Conservation (phyloP, 2,113 vertebrate species). For the Falco punctatus region DNA sequence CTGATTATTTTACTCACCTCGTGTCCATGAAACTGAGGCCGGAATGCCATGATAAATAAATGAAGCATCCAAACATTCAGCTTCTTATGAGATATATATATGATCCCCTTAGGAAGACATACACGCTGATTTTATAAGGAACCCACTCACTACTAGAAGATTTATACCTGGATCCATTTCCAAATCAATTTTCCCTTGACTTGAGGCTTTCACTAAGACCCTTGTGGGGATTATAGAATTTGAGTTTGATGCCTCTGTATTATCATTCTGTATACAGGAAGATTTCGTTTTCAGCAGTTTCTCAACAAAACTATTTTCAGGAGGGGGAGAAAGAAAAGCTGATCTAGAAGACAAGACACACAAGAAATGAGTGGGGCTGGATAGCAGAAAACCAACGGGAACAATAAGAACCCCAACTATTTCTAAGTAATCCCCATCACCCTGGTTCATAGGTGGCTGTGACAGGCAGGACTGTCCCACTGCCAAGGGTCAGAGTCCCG, state of each 20-base stretch:
- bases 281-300: neutral
- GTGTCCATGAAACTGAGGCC: neutral
- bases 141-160: neutral
- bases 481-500: neutral
- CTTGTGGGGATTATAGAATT: neutral
- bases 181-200: neutral
- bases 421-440: neutral
- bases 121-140: neutral
- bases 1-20: neutral
- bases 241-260: neutral
- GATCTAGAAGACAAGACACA: neutral
- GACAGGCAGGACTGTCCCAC: neutral
- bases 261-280: neutral
- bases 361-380: neutral
- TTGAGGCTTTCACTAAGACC: neutral
- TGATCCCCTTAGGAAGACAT: neutral
- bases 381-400: neutral
- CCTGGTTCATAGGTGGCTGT: neutral
- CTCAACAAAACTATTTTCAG: neutral
- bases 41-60: neutral
- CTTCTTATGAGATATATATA: neutral
- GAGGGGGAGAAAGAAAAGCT: neutral
- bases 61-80: neutral
- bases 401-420: neutral
- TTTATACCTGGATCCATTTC: neutral